Evolutionary conservation across 2,797 vertebrate species (phyloP).

Genomic region (Sebastes minor): DNA sequence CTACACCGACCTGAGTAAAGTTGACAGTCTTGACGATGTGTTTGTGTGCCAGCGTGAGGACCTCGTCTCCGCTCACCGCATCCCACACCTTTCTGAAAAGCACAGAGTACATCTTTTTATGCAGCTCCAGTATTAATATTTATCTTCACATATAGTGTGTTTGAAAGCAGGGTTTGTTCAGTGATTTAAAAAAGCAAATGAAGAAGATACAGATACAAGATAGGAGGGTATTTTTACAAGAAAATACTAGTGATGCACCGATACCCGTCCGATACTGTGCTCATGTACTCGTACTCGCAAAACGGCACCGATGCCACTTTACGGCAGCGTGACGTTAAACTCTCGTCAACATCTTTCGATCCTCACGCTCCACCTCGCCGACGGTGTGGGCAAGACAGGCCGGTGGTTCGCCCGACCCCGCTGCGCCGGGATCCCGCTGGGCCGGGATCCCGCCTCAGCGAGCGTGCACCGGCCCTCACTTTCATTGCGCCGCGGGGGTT

Average conservation of each 20-base stretch:
- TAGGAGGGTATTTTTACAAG: neutral
- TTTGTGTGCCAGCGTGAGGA: constrained; percentile 95
- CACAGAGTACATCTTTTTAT: neutral
- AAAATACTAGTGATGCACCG: neutral
- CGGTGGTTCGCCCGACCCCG: too few relatives aligned
- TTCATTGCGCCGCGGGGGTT: accelerated
- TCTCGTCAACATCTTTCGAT: too few relatives aligned
- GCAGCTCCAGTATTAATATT: neutral
- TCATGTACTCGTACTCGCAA: too few relatives aligned
- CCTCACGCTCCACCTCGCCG: too few relatives aligned
- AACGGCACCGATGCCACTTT: too few relatives aligned
- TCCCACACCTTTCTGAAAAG: constrained; percentile 96
- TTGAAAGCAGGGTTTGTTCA: neutral
- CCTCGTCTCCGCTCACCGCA: constrained; percentile 94
- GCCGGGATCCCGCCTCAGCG: accelerated
- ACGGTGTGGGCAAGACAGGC: accelerated
- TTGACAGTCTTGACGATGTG: constrained; percentile 97
- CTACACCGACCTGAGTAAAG: constrained; percentile 91
- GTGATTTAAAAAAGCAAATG: neutral
- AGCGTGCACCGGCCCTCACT: too few relatives aligned
- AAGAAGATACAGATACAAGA: too few relatives aligned
- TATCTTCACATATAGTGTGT: neutral
- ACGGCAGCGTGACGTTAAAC: accelerated
- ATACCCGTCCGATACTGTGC: too few relatives aligned
- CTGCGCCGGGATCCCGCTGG: too few relatives aligned